phyloP scores from a whole-genome alignment of 92 coral and sea anemone genomes.

The Umimayanthus chanpuru region DNA sequence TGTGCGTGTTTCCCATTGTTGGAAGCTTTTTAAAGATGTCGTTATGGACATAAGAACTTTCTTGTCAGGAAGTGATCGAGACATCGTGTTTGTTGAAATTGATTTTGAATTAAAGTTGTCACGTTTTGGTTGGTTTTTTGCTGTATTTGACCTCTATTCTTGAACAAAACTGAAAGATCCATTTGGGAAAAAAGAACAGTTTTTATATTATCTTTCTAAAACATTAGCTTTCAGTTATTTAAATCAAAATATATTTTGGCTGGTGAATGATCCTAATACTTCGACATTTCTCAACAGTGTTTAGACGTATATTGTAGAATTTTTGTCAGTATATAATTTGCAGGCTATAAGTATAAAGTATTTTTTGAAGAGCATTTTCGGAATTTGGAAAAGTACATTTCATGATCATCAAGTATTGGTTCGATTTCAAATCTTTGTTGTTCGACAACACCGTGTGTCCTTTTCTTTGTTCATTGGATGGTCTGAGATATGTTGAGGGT shows the following conservation, averaged over 20 bases:
- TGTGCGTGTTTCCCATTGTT: not conserved
- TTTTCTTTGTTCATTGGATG: not conserved
- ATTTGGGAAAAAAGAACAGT: not conserved
- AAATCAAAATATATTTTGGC: too few species aligned
- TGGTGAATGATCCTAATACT: not conserved
- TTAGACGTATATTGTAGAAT: not conserved
- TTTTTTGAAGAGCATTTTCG: not conserved
- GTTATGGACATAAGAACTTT: not conserved
- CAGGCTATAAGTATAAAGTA: not conserved
- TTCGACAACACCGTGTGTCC: not conserved
- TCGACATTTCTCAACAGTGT: not conserved
- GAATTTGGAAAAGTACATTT: not conserved
- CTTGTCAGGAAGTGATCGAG: conserved; percentile 19
- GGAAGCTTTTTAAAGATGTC: not conserved
- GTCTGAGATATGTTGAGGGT: not conserved
- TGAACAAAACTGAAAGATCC: not conserved
- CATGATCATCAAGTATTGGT: not conserved
- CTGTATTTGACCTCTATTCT: not conserved
- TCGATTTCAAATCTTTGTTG: not conserved
- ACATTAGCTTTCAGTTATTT: too few species aligned
- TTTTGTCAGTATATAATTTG: not conserved
- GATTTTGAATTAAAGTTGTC: conserved; percentile 16
- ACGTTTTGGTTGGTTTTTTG: conserved; percentile 4
- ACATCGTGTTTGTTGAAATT: not conserved
- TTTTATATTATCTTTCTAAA: not conserved